Evolutionary conservation across 2,113 vertebrate species (phyloP), one percentile per base, ranked within the genome.

Genomic region (Glaucomys volans): DNA sequence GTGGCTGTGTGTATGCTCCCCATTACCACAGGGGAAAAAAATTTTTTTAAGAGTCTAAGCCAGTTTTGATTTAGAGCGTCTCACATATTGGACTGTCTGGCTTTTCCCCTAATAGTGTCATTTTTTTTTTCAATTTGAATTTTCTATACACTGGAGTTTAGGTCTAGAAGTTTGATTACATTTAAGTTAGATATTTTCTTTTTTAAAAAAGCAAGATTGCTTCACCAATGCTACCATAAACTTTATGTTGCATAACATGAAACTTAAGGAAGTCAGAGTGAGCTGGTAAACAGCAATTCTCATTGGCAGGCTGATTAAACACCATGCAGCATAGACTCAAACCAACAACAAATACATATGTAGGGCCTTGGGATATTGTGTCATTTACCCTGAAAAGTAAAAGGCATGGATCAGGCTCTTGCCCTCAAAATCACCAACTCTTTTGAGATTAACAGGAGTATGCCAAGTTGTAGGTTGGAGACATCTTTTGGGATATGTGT

Each of bases 41-140:
- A 66, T 12, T 86, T 35, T 71, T 79, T 82, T 77, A 67, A 87
- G 62, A 84, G 32, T 77, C 59, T n/a, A 79, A 85, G 28, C 24
- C 24, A 79, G 11, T 88, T 95, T 94, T 87, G 35, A 64, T 90
- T 62, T 82, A 1, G 17, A 94, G n/a, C 32, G 6, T 75, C 24
- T 32, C 35, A 76, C 22, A 81, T 71, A 92, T 92, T 94, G 32
- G 35, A 75, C 59, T 37, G 42, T 37, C 40, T 76, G 50, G 62
- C 14, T 40, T 54, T 62, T 42, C 40, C 30, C 35, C 57, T 8
- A 28, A 62, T 35, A 9, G 42, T n/a, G 22, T 92, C 30, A 75
- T 59, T 85, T 81, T 94, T 89, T 42, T 69, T 62, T 62, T 62
- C 28, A 86, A 12, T 85, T n/a, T 69, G 32, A 76, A 93, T 83